Evolutionary conservation across 2,113 vertebrate species (phyloP), one percentile per base, ranked within the genome.

Genomic region (Lethenteron camtschaticum): DNA sequence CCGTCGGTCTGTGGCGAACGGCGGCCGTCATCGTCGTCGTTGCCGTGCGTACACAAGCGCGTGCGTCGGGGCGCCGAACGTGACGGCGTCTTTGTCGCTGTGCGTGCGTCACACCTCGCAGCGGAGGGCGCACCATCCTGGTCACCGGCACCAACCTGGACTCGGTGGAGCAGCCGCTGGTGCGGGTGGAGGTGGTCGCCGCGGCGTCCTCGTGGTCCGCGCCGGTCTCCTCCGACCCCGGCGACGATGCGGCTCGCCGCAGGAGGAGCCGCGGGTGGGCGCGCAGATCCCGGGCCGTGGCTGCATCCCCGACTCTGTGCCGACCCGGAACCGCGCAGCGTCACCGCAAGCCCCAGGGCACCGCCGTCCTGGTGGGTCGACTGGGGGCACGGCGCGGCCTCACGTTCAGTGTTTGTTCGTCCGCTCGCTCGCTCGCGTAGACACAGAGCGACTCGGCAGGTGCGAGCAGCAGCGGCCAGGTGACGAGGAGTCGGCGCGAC

Each of bases 121-220:
- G 87, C 16, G 88, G 87, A 0, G 87, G 88, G 5, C 84, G 86
- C n/a, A 69, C 74, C 58, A 75, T 90, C 74, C 73, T 56, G 12
- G 85, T 87, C 57, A 79, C 72, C 1, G 88, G 88, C 70, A 76
- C 72, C 2, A 80, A 84, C 78, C 77, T 91, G n/a, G 82, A 88
- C 1, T 83, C 84, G 8, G 86, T 85, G 60, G 81, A 80, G 75
- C 77, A 76, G 74, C 86, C 88, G n/a, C 73, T 81, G 70, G 80
- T 87, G 71, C 76, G 73, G 0, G 78, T 83, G 71, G 69, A 9
- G 79, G 73, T 0, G 77, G 70, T 75, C 75, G 71, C 73, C 10
- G 63, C 63, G 10, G n/a, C 63, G 63, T 24, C 63, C n/a, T n/a
- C 63, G 63, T n/a, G 24, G 63, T 16, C 24, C 63, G 9, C 63